Evolutionary conservation across 2,113 vertebrate species (phyloP), one percentile per base, ranked within the genome.

Genomic region (Carollia perspicillata): DNA sequence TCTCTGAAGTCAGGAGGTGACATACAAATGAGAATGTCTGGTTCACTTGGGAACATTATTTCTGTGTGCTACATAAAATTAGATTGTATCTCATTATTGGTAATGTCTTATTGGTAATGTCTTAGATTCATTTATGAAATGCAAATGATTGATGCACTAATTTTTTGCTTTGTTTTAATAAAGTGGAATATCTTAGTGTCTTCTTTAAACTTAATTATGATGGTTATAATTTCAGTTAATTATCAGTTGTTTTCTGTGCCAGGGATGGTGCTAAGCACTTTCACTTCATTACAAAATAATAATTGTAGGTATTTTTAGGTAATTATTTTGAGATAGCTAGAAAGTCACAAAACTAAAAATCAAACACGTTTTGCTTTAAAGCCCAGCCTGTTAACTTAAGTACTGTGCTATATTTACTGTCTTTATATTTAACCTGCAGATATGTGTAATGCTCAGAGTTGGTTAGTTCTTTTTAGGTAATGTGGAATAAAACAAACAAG

Each of bases 401-500:
- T 44, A 58, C 28, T 72, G 16, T 71, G 5, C 51, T 78, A 1
- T 83, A 51, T 37, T 55, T 23, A 33, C 7, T 81, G 3, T 55
- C 26, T 72, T 95, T 63, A 2, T 68, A 4, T 94, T 37, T 95
- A 94, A 89, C 77, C 53, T 4, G 8, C 40, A 63, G 9, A 23
- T 88, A 5, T 7, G 55, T 42, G 2, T 89, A 74, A 75, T 40
- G 1, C 35, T 90, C 84, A 96, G 86, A 94, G 47, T 90, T 53
- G 30, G 30, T 66, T 3, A 2, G 53, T 90, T 91, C 87, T 97
- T 86, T 94, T 95, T 66, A 53, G 86, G 83, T 89, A 94, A 90
- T 85, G 22, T 95, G 90, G 40, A n/a, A 95, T 90, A 89, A 90
- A 97, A 93, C 7, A 55, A 55, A 55, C 23, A 60, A 60, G 95